These are phyloP conservation scores for Erythrocebus patas DNA, from an alignment of 2,113 vertebrate genomes.

Conservation along the genomic window DNA sequence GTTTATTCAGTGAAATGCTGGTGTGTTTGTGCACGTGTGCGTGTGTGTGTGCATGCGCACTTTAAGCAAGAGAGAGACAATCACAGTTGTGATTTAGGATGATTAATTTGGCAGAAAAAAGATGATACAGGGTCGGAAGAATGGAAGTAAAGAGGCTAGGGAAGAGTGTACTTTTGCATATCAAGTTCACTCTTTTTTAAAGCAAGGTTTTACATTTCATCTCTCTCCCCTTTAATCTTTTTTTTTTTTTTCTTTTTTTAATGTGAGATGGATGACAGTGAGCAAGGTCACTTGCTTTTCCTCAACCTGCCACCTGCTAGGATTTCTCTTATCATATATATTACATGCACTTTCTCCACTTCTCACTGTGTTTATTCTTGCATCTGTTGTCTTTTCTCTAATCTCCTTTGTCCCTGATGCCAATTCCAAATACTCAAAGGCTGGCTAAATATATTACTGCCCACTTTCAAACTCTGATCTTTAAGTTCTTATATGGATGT, in stretches of 20 bases:
- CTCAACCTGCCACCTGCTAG: constrained; percentile 64
- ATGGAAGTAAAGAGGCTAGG: not conserved
- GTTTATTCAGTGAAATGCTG: not conserved
- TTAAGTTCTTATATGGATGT: constrained; percentile 47
- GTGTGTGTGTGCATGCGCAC: too few relatives aligned
- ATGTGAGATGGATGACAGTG: not conserved
- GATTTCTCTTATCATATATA: constrained; percentile 49
- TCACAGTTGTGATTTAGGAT: not conserved
- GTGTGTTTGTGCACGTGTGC: too few relatives aligned
- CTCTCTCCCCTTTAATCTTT: not conserved
- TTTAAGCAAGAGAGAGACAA: not conserved
- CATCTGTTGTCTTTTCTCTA: constrained; percentile 15
- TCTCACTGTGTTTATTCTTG: constrained; percentile 11
- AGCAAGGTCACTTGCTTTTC: not conserved
- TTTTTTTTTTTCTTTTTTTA: not conserved
- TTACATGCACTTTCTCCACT: constrained; percentile 34
- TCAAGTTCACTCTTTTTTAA: not conserved
- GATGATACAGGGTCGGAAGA: not conserved
- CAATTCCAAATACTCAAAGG: constrained; percentile 12
- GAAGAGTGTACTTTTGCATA: not conserved
- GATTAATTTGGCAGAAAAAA: constrained; percentile 17
- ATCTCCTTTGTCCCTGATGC: constrained; percentile 18
- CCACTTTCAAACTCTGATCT: constrained; percentile 44
- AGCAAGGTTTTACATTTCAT: not conserved
- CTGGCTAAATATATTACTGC: constrained; percentile 38